phyloP scores from a whole-genome alignment of 2,888 invertebrate species.

The Pteria penguin region DNA sequence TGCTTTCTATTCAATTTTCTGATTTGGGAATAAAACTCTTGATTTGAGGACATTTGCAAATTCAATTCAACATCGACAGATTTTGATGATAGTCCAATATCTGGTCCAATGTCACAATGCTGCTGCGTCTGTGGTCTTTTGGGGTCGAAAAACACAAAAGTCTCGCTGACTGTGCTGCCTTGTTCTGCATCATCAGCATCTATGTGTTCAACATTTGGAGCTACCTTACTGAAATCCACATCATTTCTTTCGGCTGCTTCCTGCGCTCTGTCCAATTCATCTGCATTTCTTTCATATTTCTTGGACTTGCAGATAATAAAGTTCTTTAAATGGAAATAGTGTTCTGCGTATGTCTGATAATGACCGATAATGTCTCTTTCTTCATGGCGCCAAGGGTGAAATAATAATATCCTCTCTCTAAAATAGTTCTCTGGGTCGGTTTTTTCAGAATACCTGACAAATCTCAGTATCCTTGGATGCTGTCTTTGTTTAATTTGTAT shows the following conservation, averaged over 20 bases:
- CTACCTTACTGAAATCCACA: constrained; percentile 41
- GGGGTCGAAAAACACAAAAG: constrained; percentile 46
- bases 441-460: too few relatives aligned
- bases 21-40: not conserved
- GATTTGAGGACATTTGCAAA: too few relatives aligned
- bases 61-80: too few relatives aligned
- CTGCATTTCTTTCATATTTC: constrained; percentile 46
- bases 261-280: constrained; percentile 43
- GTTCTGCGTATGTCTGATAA: constrained; percentile 35
- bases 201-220: constrained; percentile 35
- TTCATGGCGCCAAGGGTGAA: too few relatives aligned
- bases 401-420: too few relatives aligned
- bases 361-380: constrained; percentile 31
- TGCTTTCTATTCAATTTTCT: not conserved
- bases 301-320: constrained; percentile 21
- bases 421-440: too few relatives aligned
- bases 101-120: constrained; percentile 49
- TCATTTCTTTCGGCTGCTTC: constrained; percentile 27
- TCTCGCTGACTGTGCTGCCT: constrained; percentile 34
- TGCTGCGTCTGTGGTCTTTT: constrained; percentile 34
- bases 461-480: too few relatives aligned
- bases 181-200: constrained; percentile 40
- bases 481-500: too few relatives aligned
- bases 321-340: constrained; percentile 25
- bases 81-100: constrained; percentile 33